Base-by-base conservation (phyloP, 2,113 vertebrate species). In the Reinhardtius hippoglossoides region DNA sequence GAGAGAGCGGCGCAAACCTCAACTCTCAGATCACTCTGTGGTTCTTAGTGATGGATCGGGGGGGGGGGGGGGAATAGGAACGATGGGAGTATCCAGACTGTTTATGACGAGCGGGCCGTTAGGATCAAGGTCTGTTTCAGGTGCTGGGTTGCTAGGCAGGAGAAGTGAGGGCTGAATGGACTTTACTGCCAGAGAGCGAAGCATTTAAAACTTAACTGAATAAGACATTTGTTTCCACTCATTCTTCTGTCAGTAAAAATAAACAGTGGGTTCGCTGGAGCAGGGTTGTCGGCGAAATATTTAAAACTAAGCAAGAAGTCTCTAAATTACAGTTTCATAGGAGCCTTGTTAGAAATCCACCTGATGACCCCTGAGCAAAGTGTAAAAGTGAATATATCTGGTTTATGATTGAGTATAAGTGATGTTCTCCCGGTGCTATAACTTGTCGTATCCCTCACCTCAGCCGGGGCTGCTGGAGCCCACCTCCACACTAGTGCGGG, bases 391-490 rank as follows among this genome's bases (percentile, higher is more conserved):
- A 57, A 65, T 74, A 58, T 42, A 67, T 54, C 65, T 6, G 14
- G 2, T 67, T 55, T 15, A 56, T 67, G 64, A 72, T 57, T 64
- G 56, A 73, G 40, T 18, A 56, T 74, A 8, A 57, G 42, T 58
- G 14, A 46, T 58, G 5, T 48, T 31, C 0, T 37, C 14, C 21
- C 66, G 37, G 9, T 44, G 15, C 48, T 4, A 2, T 68, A 40
- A 73, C 20, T 27, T 24, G 16, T 40, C 52, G 4, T 78, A 15
- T 80, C 9, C 27, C n/a, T 64, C 1, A 26, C 55, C 78, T 9
- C 84, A 99, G 97, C 98, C 98, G 0, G 98, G 98, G 6, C 95
- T 99, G 56, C 83, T 98, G 93, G 97, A 98, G 80, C 97, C 97
- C 66, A 98, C 96, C 0, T 97, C 97, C 1, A 94, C 94, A 16